Conservation (phyloP, 2,113 vertebrate species). For the Cyanoderma ruficeps region DNA sequence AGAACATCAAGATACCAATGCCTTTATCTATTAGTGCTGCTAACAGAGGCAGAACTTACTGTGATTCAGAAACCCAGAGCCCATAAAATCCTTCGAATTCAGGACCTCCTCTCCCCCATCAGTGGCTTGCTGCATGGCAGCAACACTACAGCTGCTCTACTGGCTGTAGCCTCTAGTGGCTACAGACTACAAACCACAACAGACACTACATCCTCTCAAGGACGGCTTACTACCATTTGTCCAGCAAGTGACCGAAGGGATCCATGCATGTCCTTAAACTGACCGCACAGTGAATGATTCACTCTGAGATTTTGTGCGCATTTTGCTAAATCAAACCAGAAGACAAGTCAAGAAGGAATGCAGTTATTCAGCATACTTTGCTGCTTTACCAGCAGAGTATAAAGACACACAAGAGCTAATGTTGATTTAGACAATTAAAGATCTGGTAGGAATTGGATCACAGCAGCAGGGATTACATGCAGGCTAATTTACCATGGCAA, state of each 20-base stretch:
- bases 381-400: neutral
- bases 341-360: neutral
- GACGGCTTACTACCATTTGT: neutral
- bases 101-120: neutral
- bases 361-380: neutral
- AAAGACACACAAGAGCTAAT: neutral
- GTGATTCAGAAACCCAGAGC: neutral
- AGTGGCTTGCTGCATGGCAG: too few relatives aligned
- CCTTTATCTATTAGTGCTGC: neutral
- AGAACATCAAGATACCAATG: neutral
- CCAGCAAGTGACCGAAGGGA: neutral
- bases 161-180: neutral
- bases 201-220: neutral
- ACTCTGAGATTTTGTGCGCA: neutral
- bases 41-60: neutral
- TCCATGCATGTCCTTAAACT: neutral
- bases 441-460: neutral
- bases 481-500: neutral
- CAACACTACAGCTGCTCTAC: neutral
- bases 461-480: neutral
- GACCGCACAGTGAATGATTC: neutral
- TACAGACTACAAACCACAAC: neutral
- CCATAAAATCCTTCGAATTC: neutral
- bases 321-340: slow-evolving; percentile 9
- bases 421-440: neutral